phyloP scores from a whole-genome alignment of 2,888 invertebrate genomes.

The Andrena fulva region DNA sequence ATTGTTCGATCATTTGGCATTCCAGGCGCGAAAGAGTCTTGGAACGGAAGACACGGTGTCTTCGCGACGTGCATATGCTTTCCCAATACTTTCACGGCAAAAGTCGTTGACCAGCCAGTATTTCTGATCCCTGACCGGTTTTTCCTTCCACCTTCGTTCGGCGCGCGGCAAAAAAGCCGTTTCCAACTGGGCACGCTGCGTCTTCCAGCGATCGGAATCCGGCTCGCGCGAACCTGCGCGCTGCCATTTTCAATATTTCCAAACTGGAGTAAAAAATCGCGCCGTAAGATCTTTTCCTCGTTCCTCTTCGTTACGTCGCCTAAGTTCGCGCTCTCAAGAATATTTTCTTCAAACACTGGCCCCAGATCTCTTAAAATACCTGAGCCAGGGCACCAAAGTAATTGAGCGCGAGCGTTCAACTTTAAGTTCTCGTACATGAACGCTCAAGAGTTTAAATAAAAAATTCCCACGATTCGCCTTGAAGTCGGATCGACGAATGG shows the following conservation, averaged over 20 bases:
- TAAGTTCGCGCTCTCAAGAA: too few relatives aligned
- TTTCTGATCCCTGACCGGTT: constrained; percentile 65
- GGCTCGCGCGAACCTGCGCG: not conserved
- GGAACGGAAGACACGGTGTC: not conserved
- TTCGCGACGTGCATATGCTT: constrained; percentile 34
- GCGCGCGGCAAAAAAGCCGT: constrained; percentile 36
- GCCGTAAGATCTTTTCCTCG: too few relatives aligned
- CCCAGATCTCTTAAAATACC: too few relatives aligned
- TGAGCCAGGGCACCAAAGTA: too few relatives aligned
- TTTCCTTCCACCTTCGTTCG: constrained; percentile 53
- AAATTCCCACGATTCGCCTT: not conserved
- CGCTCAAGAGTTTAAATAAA: too few relatives aligned
- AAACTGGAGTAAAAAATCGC: too few relatives aligned
- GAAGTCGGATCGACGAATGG: not conserved
- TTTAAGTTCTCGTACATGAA: too few relatives aligned
- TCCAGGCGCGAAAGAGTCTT: constrained; percentile 6
- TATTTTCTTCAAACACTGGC: too few relatives aligned
- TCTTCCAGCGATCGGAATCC: not conserved
- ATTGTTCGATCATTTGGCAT: constrained; percentile 1
- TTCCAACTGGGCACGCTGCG: not conserved
- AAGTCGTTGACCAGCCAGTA: constrained; percentile 56
- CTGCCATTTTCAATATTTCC: too few relatives aligned
- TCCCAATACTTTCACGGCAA: constrained; percentile 59
- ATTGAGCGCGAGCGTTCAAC: too few relatives aligned
- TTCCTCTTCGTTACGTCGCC: too few relatives aligned